Conservation (phyloP, 2,888 invertebrate genomes). For the Micoletzkya japonica region DNA sequence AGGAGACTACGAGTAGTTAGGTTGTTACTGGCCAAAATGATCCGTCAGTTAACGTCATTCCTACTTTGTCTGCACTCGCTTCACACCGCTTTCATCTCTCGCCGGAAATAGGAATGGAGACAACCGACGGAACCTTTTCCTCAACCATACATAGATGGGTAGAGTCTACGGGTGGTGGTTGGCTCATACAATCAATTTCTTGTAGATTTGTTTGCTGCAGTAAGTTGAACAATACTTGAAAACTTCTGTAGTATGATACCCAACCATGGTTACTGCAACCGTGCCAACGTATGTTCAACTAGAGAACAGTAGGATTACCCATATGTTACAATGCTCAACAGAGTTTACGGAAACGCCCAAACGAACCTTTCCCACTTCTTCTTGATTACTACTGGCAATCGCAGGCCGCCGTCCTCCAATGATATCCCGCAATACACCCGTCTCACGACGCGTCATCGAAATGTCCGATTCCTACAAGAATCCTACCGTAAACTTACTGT, state of each 20-base stretch:
- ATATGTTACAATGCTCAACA: not conserved
- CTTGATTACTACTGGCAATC: not conserved
- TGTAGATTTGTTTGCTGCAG: not conserved
- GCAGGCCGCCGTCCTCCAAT: conserved; percentile 8
- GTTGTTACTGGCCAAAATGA: too few relatives aligned
- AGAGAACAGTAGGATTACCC: not conserved
- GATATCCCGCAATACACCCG: not conserved
- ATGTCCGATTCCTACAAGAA: not conserved
- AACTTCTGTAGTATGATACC: not conserved
- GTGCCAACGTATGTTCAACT: not conserved
- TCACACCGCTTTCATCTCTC: too few relatives aligned
- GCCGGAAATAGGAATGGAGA: too few relatives aligned
- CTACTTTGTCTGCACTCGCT: too few relatives aligned
- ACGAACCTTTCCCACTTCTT: conserved; percentile 12
- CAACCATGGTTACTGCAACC: not conserved
- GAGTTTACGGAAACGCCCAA: not conserved
- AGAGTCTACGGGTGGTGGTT: too few relatives aligned
- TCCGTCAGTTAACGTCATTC: too few relatives aligned
- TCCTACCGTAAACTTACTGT: too few relatives aligned
- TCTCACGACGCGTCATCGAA: not conserved
- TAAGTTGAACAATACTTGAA: not conserved
- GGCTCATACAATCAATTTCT: too few relatives aligned
- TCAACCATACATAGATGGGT: too few relatives aligned
- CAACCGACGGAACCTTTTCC: too few relatives aligned
- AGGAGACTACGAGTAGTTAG: too few relatives aligned